phyloP scores from a whole-genome alignment of 2,888 invertebrate species.

The Noctua comes region DNA sequence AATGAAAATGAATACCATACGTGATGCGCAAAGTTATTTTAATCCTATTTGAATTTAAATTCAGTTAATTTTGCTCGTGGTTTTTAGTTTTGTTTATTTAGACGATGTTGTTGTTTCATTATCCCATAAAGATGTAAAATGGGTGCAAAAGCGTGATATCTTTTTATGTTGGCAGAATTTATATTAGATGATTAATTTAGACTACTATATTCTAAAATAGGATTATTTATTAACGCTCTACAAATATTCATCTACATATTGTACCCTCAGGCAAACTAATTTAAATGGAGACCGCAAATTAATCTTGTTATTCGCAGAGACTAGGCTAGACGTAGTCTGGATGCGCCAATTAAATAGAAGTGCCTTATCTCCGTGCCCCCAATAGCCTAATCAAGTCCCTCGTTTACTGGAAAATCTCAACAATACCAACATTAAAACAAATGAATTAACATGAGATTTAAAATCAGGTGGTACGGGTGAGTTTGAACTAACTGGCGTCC shows the following conservation, averaged over 20 bases:
- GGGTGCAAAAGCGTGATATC: constrained; percentile 10
- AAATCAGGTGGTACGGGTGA: not conserved
- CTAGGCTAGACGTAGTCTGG: not conserved
- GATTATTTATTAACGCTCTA: constrained; percentile 18
- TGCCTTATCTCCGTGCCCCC: constrained; percentile 5
- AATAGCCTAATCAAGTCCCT: constrained; percentile 9
- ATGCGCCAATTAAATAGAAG: constrained; percentile 25
- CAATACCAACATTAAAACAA: constrained; percentile 10
- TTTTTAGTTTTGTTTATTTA: constrained; percentile 14
- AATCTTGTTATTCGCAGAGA: not conserved
- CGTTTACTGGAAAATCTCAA: not conserved
- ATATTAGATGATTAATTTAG: constrained; percentile 32
- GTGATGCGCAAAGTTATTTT: constrained; percentile 6
- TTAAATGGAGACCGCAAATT: constrained; percentile 18
- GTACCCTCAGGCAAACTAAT: not conserved
- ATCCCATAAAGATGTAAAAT: constrained; percentile 7
- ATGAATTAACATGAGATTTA: constrained; percentile 17
- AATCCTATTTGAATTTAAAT: constrained; percentile 24
- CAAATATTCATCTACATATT: constrained; percentile 16
- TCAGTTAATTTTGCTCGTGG: not conserved
- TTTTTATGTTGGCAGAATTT: constrained; percentile 41
- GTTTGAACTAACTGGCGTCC: constrained; percentile 14
- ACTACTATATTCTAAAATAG: not conserved
- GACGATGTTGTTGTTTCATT: constrained; percentile 33
- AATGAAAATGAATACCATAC: constrained; percentile 27